Evolutionary conservation across 92 coral and sea anemone genomes (phyloP).

Genomic region (Desmophyllum pertusum): DNA sequence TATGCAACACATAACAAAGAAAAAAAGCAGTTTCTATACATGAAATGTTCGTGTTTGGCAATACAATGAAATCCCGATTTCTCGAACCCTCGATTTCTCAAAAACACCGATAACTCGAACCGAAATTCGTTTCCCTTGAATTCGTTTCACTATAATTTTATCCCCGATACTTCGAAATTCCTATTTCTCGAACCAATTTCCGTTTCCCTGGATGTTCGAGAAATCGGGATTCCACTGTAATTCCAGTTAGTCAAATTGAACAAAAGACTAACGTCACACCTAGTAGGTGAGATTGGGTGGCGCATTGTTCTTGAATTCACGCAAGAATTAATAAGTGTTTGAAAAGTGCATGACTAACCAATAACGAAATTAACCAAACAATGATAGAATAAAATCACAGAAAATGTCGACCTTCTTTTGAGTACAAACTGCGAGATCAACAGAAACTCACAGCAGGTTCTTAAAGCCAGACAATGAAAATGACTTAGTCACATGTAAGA

Average conservation of each 20-base stretch:
- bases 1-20: neutral
- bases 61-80: too few species aligned
- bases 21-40: neutral
- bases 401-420: neutral
- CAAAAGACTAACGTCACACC: neutral
- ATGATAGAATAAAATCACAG: neutral
- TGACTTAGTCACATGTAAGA: neutral
- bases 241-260: constrained; percentile 1
- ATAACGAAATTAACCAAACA: neutral
- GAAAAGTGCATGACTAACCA: neutral
- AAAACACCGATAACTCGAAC: too few species aligned
- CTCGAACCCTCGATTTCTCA: too few species aligned
- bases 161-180: too few species aligned
- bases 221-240: too few species aligned
- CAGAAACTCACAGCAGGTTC: neutral
- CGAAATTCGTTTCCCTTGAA: too few species aligned
- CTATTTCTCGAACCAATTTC: too few species aligned
- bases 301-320: neutral
- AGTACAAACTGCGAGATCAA: neutral
- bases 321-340: too few species aligned
- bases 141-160: too few species aligned
- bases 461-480: neutral
- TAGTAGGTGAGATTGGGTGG: neutral
- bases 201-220: too few species aligned
- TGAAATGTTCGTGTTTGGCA: neutral